These are phyloP conservation scores for Dendropsophus ebraccatus DNA, from an alignment of 2,113 vertebrate genomes.

Conservation along the genomic window DNA sequence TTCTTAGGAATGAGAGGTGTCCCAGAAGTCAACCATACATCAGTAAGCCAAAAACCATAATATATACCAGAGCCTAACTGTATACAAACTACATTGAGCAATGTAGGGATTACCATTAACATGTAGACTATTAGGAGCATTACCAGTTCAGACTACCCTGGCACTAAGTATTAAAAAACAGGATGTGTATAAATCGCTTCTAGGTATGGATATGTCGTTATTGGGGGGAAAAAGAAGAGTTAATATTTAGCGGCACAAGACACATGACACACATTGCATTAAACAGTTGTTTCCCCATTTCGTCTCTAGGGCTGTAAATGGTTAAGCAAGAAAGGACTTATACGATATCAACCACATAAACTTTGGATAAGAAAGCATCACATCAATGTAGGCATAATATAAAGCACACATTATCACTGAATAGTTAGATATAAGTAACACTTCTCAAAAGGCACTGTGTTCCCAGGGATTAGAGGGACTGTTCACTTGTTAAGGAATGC, in stretches of 20 bases:
- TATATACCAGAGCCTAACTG: no score
- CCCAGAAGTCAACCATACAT: no score
- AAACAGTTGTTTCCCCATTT: background rate
- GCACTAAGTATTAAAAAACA: background rate
- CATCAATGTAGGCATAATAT: background rate
- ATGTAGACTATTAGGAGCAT: background rate
- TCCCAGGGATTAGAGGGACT: background rate
- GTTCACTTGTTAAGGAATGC: background rate
- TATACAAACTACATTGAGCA: background rate
- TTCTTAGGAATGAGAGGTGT: background rate
- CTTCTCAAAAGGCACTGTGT: background rate
- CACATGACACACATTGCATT: slow-evolving; percentile 6
- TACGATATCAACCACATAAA: background rate
- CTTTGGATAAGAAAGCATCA: background rate
- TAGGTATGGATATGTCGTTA: background rate
- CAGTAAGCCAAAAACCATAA: background rate
- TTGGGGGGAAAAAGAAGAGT: background rate
- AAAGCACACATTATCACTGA: background rate
- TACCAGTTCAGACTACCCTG: background rate
- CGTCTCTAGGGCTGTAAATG: background rate
- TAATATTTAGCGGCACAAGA: background rate
- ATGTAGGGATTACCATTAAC: background rate
- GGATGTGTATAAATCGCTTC: background rate
- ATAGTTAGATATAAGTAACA: background rate
- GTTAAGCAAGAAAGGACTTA: background rate